A percentile compares a stretch with the other conserved stretches of the same genome.
Conservation (phyloP, 2,888 invertebrate species). For the Sycophila texana region DNA sequence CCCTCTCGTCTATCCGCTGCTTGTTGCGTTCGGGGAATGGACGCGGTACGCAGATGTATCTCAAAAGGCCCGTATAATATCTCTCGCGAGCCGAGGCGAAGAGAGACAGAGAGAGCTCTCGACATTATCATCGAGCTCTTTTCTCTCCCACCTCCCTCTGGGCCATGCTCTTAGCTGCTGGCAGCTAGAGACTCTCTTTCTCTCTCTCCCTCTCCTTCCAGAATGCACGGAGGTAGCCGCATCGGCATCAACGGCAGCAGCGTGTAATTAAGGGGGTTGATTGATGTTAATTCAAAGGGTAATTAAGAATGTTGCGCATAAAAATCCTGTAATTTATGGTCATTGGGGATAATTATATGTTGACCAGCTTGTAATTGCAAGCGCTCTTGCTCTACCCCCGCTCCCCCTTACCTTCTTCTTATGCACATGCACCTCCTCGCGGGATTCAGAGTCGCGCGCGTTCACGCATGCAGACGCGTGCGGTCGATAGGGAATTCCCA, state of each 20-base stretch:
- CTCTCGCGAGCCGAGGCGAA: not conserved
- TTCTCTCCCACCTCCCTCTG: not conserved
- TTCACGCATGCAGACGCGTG: conserved; percentile 16
- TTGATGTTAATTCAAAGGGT: conserved; percentile 77
- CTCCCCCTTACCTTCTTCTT: conserved; percentile 1
- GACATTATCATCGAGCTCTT: conserved; percentile 48
- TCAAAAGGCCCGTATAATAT: conserved; percentile 39
- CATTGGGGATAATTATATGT: conserved; percentile 76
- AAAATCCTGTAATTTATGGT: conserved; percentile 76
- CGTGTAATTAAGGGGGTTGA: conserved; percentile 75
- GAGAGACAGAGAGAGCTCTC: conserved; percentile 18
- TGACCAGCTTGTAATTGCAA: conserved; percentile 76
- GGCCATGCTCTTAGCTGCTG: not conserved
- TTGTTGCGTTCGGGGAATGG: not conserved
- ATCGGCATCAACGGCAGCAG: conserved; percentile 65
- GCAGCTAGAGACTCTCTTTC: not conserved
- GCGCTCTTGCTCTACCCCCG: conserved; percentile 53
- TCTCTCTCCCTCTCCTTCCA: conserved; percentile 26
- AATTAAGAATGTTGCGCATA: conserved; percentile 76
- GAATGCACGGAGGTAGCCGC: conserved; percentile 58
- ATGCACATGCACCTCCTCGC: conserved; percentile 30
- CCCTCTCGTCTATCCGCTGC: not conserved
- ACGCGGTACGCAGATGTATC: conserved; percentile 5
- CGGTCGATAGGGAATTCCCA: not conserved
- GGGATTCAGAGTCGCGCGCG: conserved; percentile 26